Conservation (phyloP, 2,888 invertebrate species). For the Pardosa pseudoannulata region DNA sequence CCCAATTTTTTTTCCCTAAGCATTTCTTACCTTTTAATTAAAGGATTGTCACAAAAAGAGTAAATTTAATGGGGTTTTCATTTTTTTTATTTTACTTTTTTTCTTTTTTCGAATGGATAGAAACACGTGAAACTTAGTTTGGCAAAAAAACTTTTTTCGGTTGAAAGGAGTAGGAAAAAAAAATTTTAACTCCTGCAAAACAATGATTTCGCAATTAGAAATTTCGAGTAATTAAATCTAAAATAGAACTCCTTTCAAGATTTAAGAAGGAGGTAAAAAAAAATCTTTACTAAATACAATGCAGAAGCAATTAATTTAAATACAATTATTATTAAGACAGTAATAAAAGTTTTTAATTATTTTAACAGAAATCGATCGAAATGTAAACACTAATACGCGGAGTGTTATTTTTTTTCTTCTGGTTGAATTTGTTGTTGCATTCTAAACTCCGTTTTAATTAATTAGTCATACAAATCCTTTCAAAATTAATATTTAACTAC, state of each 20-base stretch:
- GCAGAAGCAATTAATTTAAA: slow-evolving; percentile 14
- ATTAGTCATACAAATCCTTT: slow-evolving; percentile 8
- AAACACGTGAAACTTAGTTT: background rate
- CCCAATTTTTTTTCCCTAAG: slow-evolving; percentile 2
- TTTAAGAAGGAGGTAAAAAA: background rate
- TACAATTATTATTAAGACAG: slow-evolving; percentile 5
- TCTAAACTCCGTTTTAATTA: slow-evolving; percentile 6
- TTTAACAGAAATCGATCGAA: slow-evolving; percentile 1
- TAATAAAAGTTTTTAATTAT: slow-evolving; percentile 19
- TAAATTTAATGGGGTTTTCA: slow-evolving; percentile 21
- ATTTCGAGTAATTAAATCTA: slow-evolving; percentile 51
- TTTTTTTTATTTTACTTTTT: background rate
- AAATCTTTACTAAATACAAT: background rate
- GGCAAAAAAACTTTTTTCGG: background rate
- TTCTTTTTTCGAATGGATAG: background rate
- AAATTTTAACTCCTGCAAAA: slow-evolving; percentile 9
- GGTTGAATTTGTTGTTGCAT: background rate
- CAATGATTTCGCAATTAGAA: slow-evolving; percentile 65
- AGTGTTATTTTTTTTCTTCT: background rate
- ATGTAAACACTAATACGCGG: background rate
- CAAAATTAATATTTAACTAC: slow-evolving; percentile 15
- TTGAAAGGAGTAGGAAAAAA: background rate
- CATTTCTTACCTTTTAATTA: slow-evolving; percentile 59
- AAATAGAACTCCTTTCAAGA: slow-evolving; percentile 23
- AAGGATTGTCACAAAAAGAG: slow-evolving; percentile 51